phyloP scores from a whole-genome alignment of 2,888 invertebrate genomes.

The Coelinius sp. region DNA sequence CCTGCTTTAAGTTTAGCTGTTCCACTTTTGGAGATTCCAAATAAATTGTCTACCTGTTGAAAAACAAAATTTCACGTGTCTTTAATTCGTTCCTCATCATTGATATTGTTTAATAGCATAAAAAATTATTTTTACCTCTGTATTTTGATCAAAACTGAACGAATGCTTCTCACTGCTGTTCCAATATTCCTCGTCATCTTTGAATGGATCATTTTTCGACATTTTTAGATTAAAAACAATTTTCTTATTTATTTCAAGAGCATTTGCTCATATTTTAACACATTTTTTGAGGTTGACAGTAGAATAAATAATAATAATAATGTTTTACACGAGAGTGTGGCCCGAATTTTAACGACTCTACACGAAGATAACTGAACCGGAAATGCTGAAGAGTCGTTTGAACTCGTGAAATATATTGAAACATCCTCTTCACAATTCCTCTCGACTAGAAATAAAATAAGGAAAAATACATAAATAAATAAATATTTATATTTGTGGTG shows the following conservation, averaged over 20 bases:
- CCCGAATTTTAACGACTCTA: no score
- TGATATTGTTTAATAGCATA: not conserved
- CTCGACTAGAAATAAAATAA: not conserved
- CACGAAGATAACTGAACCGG: no score
- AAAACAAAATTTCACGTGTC: conserved; percentile 41
- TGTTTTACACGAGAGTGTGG: no score
- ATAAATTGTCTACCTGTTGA: conserved; percentile 75
- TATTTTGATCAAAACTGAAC: conserved; percentile 83
- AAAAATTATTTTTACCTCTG: conserved; percentile 73
- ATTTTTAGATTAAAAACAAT: not conserved
- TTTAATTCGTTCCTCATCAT: not conserved
- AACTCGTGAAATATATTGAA: no score
- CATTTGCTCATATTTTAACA: not conserved
- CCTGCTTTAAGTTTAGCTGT: conserved; percentile 68
- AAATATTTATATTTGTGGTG: not conserved
- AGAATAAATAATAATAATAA: not conserved
- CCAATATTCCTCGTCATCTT: conserved; percentile 84
- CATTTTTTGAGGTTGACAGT: not conserved
- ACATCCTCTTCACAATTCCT: not conserved
- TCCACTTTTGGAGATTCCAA: conserved; percentile 71
- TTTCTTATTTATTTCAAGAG: not conserved
- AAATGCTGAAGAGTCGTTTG: no score
- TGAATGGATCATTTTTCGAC: conserved; percentile 55
- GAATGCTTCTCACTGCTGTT: conserved; percentile 81
- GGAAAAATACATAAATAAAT: not conserved